Evolutionary conservation across 2,113 vertebrate species (phyloP).

Genomic region (Equus quagga): DNA sequence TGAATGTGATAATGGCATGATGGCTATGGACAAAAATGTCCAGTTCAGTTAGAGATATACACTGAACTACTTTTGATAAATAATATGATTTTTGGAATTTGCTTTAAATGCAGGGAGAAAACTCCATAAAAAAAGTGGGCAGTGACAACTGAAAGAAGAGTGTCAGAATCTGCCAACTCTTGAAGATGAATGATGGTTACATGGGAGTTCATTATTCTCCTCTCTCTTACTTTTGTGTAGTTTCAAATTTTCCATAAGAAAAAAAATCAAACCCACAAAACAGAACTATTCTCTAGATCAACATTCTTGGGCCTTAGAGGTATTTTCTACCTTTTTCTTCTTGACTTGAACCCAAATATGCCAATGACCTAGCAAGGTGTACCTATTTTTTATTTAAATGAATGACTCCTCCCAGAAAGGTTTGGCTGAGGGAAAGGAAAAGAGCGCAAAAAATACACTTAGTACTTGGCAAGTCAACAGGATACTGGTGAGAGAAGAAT

Average conservation of each 20-base stretch:
- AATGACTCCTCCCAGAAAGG: neutral
- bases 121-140: neutral
- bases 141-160: neutral
- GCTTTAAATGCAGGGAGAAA: neutral
- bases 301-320: neutral
- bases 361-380: neutral
- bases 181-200: neutral
- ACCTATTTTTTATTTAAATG: neutral
- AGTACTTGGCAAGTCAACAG: neutral
- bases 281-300: neutral
- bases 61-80: neutral
- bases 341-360: neutral
- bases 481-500: neutral
- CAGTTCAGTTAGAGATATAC: neutral
- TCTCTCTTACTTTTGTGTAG: neutral
- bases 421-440: neutral
- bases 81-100: neutral
- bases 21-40: neutral
- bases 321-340: neutral
- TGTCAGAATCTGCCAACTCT: neutral
- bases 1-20: neutral
- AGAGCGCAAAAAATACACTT: neutral
- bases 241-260: neutral
- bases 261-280: neutral
- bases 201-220: neutral